Conservation (phyloP, 2,797 vertebrate species). For the Sparus aurata region DNA sequence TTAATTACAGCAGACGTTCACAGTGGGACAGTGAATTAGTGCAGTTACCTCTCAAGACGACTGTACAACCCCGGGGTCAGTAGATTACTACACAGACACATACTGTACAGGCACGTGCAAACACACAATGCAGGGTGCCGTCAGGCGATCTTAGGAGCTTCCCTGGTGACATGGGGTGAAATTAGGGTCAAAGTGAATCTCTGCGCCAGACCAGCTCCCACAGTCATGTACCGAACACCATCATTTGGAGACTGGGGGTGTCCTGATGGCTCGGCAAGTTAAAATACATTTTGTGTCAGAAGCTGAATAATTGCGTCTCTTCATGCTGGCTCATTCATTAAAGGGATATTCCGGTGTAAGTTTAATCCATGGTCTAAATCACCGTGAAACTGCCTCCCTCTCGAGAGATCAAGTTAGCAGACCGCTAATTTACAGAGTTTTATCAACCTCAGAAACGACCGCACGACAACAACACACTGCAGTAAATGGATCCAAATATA, state of each 20-base stretch:
- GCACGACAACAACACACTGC: too few relatives aligned
- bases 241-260: slow-evolving; percentile 19
- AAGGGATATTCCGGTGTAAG: too few relatives aligned
- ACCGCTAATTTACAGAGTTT: too few relatives aligned
- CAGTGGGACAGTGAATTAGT: slow-evolving; percentile 93
- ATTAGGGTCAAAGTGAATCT: slow-evolving; percentile 67
- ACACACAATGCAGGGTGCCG: slow-evolving; percentile 57
- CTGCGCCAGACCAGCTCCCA: slow-evolving; percentile 29
- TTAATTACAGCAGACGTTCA: slow-evolving; percentile 97
- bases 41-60: slow-evolving; percentile 87
- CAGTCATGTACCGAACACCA: slow-evolving; percentile 17
- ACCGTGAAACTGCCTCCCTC: too few relatives aligned
- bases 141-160: slow-evolving; percentile 66
- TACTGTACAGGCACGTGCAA: slow-evolving; percentile 38
- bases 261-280: slow-evolving; percentile 36
- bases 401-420: too few relatives aligned
- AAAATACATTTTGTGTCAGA: slow-evolving; percentile 33
- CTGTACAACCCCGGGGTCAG: slow-evolving; percentile 86
- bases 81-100: slow-evolving; percentile 85
- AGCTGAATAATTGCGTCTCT: slow-evolving; percentile 36
- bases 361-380: too few relatives aligned
- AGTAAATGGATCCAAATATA: too few relatives aligned
- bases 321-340: slow-evolving; percentile 30
- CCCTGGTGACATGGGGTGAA: slow-evolving; percentile 63
- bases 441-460: too few relatives aligned